These are phyloP conservation scores for Brevimyrus niger DNA, from an alignment of 2,113 vertebrate genomes.

Conservation along the genomic window DNA sequence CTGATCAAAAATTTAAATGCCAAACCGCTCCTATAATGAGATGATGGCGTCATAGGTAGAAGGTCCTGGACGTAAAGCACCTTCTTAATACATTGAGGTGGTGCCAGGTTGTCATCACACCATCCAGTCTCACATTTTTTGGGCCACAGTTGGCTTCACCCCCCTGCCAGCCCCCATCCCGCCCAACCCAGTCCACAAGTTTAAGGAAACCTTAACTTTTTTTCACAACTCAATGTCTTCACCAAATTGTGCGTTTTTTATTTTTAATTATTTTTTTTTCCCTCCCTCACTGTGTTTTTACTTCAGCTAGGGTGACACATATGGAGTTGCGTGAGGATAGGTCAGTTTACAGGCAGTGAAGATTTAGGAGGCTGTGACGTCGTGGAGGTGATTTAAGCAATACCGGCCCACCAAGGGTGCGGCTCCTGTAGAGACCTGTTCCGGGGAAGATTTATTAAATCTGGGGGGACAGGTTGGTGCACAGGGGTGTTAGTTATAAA, in stretches of 20 bases:
- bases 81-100: neutral
- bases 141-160: neutral
- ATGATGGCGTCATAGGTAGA: neutral
- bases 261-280: neutral
- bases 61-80: neutral
- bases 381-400: neutral
- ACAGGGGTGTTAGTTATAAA: neutral
- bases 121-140: neutral
- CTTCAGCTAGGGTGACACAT: neutral
- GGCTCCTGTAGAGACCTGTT: neutral
- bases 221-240: neutral
- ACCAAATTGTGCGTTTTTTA: neutral
- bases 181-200: neutral
- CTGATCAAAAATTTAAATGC: neutral
- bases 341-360: neutral
- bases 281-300: neutral
- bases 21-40: neutral
- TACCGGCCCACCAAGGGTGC: neutral
- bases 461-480: neutral
- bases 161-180: neutral
- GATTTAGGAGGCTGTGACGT: neutral
- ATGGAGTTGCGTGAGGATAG: neutral
- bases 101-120: neutral
- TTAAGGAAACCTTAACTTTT: neutral
- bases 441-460: neutral